Conservation (phyloP, 1,140 invertebrate species). For the Saccostrea glomerata region DNA sequence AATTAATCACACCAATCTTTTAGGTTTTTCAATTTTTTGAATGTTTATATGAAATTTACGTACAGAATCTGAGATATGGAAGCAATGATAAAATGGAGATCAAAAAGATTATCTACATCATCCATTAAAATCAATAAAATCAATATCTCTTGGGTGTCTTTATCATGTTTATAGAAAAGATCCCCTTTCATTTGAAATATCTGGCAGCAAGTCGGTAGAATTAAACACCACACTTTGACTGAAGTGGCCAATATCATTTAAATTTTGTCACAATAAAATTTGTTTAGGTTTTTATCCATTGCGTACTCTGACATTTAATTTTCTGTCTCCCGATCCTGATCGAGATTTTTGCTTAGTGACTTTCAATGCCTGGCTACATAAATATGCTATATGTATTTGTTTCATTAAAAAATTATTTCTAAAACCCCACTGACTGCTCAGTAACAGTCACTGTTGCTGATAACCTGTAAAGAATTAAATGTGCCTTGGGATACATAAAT, state of each 20-base stretch:
- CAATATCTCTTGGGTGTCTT: neutral
- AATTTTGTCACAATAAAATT: constrained; percentile 18
- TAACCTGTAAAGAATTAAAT: neutral
- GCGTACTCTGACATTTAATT: neutral
- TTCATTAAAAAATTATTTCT: constrained; percentile 5
- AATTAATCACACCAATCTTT: neutral
- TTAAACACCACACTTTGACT: constrained; percentile 7
- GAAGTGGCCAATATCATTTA: constrained; percentile 1
- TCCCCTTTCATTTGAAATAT: constrained; percentile 7
- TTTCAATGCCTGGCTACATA: neutral
- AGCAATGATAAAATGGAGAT: neutral
- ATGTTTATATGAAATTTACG: neutral
- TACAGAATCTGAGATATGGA: neutral
- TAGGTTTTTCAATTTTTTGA: neutral
- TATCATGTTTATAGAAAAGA: neutral
- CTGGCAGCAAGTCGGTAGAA: neutral
- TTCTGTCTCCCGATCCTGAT: neutral
- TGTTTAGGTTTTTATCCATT: constrained; percentile 24
- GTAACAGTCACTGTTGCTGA: neutral
- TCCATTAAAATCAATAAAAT: constrained; percentile 9
- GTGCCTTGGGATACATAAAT: too few species aligned
- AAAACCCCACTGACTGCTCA: neutral
- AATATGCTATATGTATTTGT: neutral
- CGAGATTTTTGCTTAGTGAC: neutral
- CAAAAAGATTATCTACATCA: neutral